Base-by-base conservation (phyloP, 64 coral and sea anemone genomes). In the Catalaphyllia jardinei region DNA sequence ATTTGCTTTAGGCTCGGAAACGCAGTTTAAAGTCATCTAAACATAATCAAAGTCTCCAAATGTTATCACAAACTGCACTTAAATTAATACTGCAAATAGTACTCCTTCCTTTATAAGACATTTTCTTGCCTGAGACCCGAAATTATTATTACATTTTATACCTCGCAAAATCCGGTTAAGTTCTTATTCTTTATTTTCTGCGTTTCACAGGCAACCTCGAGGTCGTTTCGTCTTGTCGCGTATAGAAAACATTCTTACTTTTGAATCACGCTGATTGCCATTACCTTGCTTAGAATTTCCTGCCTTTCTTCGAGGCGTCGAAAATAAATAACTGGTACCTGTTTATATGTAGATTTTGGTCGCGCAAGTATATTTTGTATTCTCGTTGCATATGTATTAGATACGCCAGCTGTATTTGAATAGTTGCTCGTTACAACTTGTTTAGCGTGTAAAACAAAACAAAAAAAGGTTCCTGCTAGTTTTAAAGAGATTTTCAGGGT, bases 341-440 rank as follows among this genome's bases (percentile, higher is more conserved):
- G 81, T 85, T 85, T 85, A 71, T 49, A 85, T 71, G 81, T 85
- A 71, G 63, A 85, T 85, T 83, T 67, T 25, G 46, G 24, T 4
- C 24, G 81, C 62, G 62, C 38, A 85, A 71, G 42, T 46, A 46
- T 85, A 71, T 84, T 71, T 77, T 77, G 39, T 51, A 27, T 85
- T 69, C 28, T 85, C 49, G 63, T 67, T 85, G 38, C 81, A 85
- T 85, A 85, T 71, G 81, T 63, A 51, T 85, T 71, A 65, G 62
- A 28, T 22, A 49, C 1, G 33, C 17, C 81, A 85, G 81, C 81
- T 85, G 81, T 71, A 51, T 85, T 85, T 71, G 42, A 85, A 85
- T 85, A 85, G 81, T 71, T 63, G 81, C 63, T 85, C 81, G 81
- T 85, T 85, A 85, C 63, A 85, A 85, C 81, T 85, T 85, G 81